Evolutionary conservation across 2,797 vertebrate species (phyloP).

Genomic region (Tapirus indicus): DNA sequence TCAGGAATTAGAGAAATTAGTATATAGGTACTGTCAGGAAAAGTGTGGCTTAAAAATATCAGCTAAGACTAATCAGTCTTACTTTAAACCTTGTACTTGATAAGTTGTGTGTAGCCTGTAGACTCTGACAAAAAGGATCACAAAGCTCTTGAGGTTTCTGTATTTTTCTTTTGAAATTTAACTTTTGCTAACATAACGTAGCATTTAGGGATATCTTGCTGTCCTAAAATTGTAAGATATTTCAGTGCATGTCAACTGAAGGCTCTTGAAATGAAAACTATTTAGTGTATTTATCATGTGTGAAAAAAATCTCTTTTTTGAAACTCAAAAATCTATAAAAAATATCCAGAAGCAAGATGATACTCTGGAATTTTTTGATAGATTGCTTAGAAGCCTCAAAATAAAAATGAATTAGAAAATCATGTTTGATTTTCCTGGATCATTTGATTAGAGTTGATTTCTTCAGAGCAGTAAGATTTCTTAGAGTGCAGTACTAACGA

Average conservation of each 20-base stretch:
- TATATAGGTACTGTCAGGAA: background rate
- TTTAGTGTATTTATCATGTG: background rate
- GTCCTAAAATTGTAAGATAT: background rate
- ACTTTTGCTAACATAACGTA: background rate
- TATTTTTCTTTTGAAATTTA: constrained; percentile 45
- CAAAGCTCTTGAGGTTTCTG: background rate
- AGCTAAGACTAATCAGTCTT: background rate
- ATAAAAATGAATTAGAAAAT: constrained; percentile 26
- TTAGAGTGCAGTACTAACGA: background rate
- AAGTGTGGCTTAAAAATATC: background rate
- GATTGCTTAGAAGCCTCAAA: constrained; percentile 29
- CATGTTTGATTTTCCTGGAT: constrained; percentile 45
- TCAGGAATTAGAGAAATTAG: constrained; percentile 48
- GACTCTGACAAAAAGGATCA: background rate
- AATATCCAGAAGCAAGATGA: background rate
- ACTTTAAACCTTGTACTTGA: background rate
- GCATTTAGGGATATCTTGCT: background rate
- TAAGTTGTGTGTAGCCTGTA: background rate
- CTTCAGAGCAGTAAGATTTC: background rate
- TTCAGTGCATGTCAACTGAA: background rate
- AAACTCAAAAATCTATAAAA: constrained; percentile 9
- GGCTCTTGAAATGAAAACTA: constrained; percentile 32
- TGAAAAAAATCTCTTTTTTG: constrained; percentile 10
- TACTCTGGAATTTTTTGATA: background rate
- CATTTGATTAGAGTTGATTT: constrained; percentile 20